phyloP scores from a whole-genome alignment of 1,140 invertebrate species.

The Trichonephila clavata region DNA sequence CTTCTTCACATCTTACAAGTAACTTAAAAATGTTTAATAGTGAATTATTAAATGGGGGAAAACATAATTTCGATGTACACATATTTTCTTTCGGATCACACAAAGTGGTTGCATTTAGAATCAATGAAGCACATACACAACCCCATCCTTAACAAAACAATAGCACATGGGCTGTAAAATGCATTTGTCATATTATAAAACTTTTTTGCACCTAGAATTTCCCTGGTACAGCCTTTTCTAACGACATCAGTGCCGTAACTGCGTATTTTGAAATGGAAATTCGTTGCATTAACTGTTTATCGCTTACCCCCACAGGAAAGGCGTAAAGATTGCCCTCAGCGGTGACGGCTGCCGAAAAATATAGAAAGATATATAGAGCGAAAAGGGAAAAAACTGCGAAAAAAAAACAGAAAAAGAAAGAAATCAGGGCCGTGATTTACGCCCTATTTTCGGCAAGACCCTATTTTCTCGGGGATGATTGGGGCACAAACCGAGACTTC shows the following conservation, averaged over 20 bases:
- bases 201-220: too few species aligned
- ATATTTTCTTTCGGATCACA: too few species aligned
- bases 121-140: too few species aligned
- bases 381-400: neutral
- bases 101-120: too few species aligned
- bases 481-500: neutral
- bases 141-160: too few species aligned
- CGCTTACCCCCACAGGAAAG: neutral
- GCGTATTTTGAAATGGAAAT: neutral
- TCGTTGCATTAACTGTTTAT: neutral
- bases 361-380: neutral
- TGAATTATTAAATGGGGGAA: too few species aligned
- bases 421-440: slow-evolving; percentile 43
- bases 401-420: neutral
- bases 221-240: too few species aligned
- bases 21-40: too few species aligned
- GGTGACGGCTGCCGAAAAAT: neutral
- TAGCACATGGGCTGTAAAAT: too few species aligned
- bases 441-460: slow-evolving; percentile 42
- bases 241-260: neutral
- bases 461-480: slow-evolving; percentile 3
- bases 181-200: too few species aligned
- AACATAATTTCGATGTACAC: too few species aligned
- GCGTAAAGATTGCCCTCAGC: neutral
- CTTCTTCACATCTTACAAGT: too few species aligned